phyloP scores from a whole-genome alignment of 2,113 vertebrate species.

The Dryoscopus gambensis region DNA sequence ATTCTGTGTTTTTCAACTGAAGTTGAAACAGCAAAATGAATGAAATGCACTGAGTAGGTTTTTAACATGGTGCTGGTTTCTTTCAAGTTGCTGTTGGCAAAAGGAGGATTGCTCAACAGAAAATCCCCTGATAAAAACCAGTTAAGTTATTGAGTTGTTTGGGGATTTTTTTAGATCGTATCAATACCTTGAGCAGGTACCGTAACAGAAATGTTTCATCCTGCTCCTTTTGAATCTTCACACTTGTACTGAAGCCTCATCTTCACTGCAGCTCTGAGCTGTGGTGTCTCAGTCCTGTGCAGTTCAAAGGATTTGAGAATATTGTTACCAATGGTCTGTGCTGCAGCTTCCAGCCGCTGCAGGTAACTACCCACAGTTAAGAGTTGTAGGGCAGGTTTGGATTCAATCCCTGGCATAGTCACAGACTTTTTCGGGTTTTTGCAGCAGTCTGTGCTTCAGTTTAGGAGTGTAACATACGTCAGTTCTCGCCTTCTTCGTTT shows the following conservation, averaged over 20 bases:
- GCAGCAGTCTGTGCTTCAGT: background rate
- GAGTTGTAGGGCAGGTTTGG: background rate
- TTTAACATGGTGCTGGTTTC: background rate
- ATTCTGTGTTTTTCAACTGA: background rate
- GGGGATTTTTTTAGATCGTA: background rate
- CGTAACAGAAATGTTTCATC: background rate
- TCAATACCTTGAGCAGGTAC: background rate
- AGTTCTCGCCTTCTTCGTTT: background rate
- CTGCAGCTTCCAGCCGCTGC: background rate
- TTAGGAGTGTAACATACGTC: background rate
- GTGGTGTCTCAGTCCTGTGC: background rate
- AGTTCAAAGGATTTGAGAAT: background rate
- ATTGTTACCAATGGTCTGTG: background rate
- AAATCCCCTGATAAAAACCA: background rate
- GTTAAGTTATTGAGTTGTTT: background rate
- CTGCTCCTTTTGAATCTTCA: background rate
- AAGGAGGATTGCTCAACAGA: background rate
- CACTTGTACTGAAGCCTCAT: background rate
- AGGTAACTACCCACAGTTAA: background rate
- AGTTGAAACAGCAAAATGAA: background rate
- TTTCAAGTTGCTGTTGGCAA: background rate
- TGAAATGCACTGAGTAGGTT: background rate
- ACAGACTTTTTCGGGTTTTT: background rate
- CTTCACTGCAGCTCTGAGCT: background rate
- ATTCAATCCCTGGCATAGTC: background rate